Percentiles rank a stretch among this genome's conserved stretches.
These are phyloP conservation scores for Diceros bicornis DNA, from an alignment of 2,797 vertebrate genomes.

Conservation along the genomic window DNA sequence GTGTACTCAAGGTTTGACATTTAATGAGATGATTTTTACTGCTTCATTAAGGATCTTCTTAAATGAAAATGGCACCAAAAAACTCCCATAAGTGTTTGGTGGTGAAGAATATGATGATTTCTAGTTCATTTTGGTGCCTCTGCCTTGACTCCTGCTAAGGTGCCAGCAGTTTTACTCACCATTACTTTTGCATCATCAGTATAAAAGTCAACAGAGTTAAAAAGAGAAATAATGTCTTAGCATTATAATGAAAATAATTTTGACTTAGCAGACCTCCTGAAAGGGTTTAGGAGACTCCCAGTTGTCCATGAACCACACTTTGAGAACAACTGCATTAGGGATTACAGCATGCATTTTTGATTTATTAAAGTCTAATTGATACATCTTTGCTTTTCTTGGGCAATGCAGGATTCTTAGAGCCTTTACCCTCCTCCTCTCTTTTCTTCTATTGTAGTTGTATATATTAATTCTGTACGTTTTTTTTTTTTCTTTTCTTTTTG, in stretches of 20 bases:
- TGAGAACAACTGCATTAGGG: conserved; percentile 18
- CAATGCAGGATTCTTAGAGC: conserved; percentile 1
- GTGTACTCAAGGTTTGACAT: conserved; percentile 11
- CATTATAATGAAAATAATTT: conserved; percentile 42
- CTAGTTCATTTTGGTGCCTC: conserved; percentile 18
- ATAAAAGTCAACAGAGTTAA: conserved; percentile 10
- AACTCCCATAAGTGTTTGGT: background rate
- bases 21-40: conserved; percentile 56
- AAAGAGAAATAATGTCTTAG: conserved; percentile 30
- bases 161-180: background rate
- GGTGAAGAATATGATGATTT: conserved; percentile 6
- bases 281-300: background rate
- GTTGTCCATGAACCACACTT: conserved; percentile 7
- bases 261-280: background rate
- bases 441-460: background rate
- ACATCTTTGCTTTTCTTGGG: background rate
- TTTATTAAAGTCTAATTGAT: background rate
- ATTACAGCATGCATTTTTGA: background rate
- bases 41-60: conserved; percentile 19
- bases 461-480: background rate
- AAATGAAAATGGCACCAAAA: conserved; percentile 7
- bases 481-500: too few species aligned
- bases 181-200: conserved; percentile 26
- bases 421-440: background rate
- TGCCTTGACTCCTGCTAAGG: conserved; percentile 21